Base-by-base conservation (phyloP, 1,140 invertebrate species). In the Penaeus indicus region DNA sequence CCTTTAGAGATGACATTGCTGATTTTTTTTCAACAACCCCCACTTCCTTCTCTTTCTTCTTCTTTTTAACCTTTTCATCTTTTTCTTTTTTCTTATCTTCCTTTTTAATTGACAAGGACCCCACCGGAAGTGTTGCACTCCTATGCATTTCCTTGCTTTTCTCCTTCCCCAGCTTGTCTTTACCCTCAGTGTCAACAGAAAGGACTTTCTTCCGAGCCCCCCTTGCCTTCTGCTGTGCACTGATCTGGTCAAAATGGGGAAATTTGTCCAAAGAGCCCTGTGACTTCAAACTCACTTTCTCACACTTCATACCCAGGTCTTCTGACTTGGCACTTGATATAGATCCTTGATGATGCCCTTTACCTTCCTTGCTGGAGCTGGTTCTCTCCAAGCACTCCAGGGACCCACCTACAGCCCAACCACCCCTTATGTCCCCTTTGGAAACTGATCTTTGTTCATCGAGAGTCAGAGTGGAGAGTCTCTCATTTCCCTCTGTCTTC, bases 241-340 rank as follows among this genome's bases (percentile, higher is more conserved):
- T 83, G 13, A 91, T 85, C 1, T 89, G 85, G 78, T 91, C 90
- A 78, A 91, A 91, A 69, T 91, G 88, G 18, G 90, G 85, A 77
- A 91, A 91, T 60, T 91, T 91, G 72, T 91, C 90, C 5, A 91
- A 67, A 1, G 90, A 91, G 47, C 87, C 90, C 81, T 91, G 85
- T 64, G 86, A 89, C 47, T 89, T 89, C 13, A 91, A 54, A 54
- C 88, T 89, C 4, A 88, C 88, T 80, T 89, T 87, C 19, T 91
- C 90, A 77, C 63, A 78, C 54, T 72, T 82, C 62, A 83, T 77
- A 13, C n/a, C 60, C 18, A 85, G 54, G 16, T 88, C 86, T 63
- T 88, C 80, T 3, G 89, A 90, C 22, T 86, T 86, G 22, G 89
- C 80, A 62, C 64, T 69, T n/a, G 89, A 64, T 16, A 77, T 89